Percentiles rank a stretch among this genome's conserved stretches.
These are phyloP conservation scores for Acronicta aceris DNA, from an alignment of 2,888 invertebrate species.

Conservation along the genomic window DNA sequence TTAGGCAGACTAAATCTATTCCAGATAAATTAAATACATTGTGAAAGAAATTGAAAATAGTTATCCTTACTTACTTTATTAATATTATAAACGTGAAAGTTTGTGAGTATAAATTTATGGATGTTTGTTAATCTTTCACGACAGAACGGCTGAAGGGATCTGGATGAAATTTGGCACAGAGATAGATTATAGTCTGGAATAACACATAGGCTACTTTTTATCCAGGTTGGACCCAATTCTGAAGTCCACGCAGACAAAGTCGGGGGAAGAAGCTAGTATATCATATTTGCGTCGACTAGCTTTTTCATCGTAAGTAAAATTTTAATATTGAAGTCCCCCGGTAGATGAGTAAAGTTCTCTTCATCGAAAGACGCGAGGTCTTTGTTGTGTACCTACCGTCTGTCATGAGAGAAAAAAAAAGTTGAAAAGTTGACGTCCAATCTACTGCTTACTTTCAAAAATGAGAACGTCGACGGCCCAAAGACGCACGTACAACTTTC, in stretches of 20 bases:
- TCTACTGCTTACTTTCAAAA: slow-evolving; percentile 80
- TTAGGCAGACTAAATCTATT: slow-evolving; percentile 44
- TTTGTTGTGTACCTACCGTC: slow-evolving; percentile 72
- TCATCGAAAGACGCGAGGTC: slow-evolving; percentile 70
- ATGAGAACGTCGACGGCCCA: slow-evolving; percentile 72
- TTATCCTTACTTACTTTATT: too few relatives aligned
- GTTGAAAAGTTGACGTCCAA: slow-evolving; percentile 81
- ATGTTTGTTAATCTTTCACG: too few relatives aligned
- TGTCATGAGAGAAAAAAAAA: slow-evolving; percentile 71
- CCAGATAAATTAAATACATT: slow-evolving; percentile 36
- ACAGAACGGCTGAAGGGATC: too few relatives aligned
- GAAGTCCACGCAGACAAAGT: too few relatives aligned
- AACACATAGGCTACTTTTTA: too few relatives aligned
- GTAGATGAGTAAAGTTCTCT: slow-evolving; percentile 67
- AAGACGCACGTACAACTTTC: slow-evolving; percentile 70
- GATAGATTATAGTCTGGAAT: too few relatives aligned
- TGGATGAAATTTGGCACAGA: too few relatives aligned
- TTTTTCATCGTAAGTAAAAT: slow-evolving; percentile 47
- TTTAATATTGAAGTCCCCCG: slow-evolving; percentile 62
- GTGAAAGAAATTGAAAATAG: slow-evolving; percentile 33
- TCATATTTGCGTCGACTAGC: too few relatives aligned
- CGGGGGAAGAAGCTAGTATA: too few relatives aligned
- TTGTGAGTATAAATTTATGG: too few relatives aligned
- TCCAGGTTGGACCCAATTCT: too few relatives aligned
- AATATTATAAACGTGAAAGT: too few relatives aligned